Conservation (phyloP, 2,888 invertebrate species). For the Galeruca laticollis region DNA sequence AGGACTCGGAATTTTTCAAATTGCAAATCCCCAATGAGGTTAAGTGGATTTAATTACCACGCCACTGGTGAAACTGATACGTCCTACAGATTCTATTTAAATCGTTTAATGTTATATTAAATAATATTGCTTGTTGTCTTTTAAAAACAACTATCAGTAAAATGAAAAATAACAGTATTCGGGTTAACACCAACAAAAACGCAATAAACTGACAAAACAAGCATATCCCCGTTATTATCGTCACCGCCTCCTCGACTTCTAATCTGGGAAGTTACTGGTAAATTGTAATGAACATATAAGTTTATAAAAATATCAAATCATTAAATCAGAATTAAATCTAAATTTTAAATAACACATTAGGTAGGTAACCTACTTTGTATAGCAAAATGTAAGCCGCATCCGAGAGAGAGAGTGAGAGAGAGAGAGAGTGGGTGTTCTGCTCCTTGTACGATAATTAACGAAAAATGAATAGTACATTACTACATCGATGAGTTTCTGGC, state of each 20-base stretch:
- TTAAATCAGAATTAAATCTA: not conserved
- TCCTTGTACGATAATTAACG: not conserved
- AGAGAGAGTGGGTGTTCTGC: not conserved
- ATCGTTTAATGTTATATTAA: no score
- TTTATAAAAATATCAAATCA: not conserved
- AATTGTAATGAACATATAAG: not conserved
- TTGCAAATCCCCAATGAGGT: not conserved
- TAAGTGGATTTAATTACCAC: not conserved
- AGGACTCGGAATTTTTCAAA: not conserved
- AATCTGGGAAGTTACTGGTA: not conserved
- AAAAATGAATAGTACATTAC: not conserved
- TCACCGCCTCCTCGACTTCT: not conserved
- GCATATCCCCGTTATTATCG: not conserved
- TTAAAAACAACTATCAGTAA: no score
- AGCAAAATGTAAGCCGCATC: not conserved
- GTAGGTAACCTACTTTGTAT: not conserved
- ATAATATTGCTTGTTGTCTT: not conserved
- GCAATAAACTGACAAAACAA: no score
- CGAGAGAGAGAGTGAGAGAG: not conserved
- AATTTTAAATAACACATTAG: not conserved
- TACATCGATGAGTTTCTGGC: not conserved
- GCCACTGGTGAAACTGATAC: not conserved
- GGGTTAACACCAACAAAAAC: not conserved
- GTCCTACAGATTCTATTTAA: no score
- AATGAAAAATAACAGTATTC: not conserved